Evolutionary conservation across 2,113 vertebrate species (phyloP).

Genomic region (Platysternon megacephalum): DNA sequence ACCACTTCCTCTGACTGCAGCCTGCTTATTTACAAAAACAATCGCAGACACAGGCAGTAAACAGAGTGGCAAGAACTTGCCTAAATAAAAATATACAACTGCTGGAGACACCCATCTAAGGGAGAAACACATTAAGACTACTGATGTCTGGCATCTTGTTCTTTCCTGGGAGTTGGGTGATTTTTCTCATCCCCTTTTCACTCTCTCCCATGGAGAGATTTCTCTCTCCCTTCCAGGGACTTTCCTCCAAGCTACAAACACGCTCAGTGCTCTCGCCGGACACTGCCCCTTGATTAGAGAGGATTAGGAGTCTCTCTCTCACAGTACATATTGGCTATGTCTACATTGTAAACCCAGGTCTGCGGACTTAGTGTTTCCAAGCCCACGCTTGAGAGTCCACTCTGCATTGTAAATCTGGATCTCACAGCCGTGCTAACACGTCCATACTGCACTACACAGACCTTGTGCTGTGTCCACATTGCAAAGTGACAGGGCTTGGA

Average conservation of each 20-base stretch:
- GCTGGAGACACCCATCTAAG: neutral
- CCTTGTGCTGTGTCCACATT: neutral
- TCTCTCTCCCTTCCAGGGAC: neutral
- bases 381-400: neutral
- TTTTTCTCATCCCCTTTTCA: neutral
- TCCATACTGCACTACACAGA: no score
- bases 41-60: accelerated
- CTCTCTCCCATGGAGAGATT: neutral
- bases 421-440: neutral
- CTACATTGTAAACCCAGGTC: neutral
- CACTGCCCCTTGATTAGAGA: neutral
- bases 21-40: neutral
- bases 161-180: neutral
- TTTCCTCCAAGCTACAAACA: neutral
- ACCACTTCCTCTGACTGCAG: neutral
- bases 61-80: neutral
- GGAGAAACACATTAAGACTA: neutral
- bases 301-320: neutral
- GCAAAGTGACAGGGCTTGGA: neutral
- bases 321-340: neutral
- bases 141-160: neutral
- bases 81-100: neutral
- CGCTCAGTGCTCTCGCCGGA: neutral
- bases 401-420: neutral
- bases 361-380: neutral